phyloP scores from a whole-genome alignment of 2,797 vertebrate genomes.

The Silurus aristotelis region DNA sequence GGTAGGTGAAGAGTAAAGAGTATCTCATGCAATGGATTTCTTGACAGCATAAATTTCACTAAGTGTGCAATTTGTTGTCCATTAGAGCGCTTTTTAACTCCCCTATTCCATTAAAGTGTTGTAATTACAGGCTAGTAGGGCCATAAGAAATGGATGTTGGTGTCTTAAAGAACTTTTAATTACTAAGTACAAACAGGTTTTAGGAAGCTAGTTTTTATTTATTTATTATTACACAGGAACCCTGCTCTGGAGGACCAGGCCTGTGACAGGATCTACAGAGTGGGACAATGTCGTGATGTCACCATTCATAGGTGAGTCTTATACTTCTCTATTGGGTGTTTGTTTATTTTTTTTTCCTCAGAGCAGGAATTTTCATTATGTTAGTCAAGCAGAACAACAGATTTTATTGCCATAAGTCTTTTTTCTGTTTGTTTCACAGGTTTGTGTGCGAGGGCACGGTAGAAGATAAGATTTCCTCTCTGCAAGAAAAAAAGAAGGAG shows the following conservation, averaged over 20 bases:
- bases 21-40: background rate
- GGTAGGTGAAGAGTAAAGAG: background rate
- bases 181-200: too few species aligned
- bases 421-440: conserved; percentile 63
- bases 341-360: background rate
- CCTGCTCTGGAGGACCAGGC: conserved; percentile 96
- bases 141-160: background rate
- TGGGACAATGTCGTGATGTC: conserved; percentile 88
- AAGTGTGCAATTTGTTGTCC: conserved; percentile 22
- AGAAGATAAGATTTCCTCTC: conserved; percentile 89
- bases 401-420: background rate
- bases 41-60: background rate
- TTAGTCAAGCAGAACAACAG: background rate
- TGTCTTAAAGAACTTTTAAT: background rate
- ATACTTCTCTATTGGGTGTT: background rate
- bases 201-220: background rate
- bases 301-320: conserved; percentile 87
- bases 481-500: conserved; percentile 89
- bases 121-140: background rate
- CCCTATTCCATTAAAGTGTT: background rate
- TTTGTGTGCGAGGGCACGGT: conserved; percentile 92
- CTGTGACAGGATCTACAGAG: conserved; percentile 93
- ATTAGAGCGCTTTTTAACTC: background rate
- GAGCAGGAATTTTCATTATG: background rate
- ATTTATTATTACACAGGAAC: conserved; percentile 77